Base-by-base conservation (phyloP, 2,888 invertebrate species). In the Merodon equestris region DNA sequence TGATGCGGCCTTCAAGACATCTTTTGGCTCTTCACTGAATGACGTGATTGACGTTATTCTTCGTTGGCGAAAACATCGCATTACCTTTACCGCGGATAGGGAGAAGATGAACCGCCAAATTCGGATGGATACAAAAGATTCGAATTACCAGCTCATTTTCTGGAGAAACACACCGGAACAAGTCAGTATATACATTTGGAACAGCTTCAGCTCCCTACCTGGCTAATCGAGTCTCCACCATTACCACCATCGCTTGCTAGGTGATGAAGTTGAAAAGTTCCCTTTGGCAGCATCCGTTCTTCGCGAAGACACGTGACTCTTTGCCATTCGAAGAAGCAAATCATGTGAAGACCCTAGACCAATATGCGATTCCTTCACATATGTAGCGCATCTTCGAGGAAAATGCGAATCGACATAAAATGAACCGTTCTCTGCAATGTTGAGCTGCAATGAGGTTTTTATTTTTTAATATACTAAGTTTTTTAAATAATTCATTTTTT, bases 61-160 rank as follows among this genome's bases (percentile, higher is more conserved):
- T 9, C 1, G 15, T 7, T 57, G 57, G 44, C 27, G 57, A 34
- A 57, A 14, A 15, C n/a, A 57, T 57, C 19, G 44, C 0, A 18
- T 27, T 15, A 45, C 57, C 13, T 57, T 57, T 13, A 57, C 45
- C 19, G 27, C 45, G 9, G 34, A 57, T 17, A 57, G 44, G 14
- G 45, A 57, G n/a, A 57, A 57, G 27, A 45, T 54, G 18, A 40
- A 54, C 54, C 18, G 40, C 7, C 53, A 54, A 17, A 40, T 40
- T 10, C 27, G 10, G 7, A 12, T 51, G 1, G 7, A 27, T 34
- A 9, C 47, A 17, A 18, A n/a, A 2, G 18, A 47, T 47, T 5
- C 12, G 14, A 4, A 17, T 45, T 9, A n/a, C 17, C 45, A 45
- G 15, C 17, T 45, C 1, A 45, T 45, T 9, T 45, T 45, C 14